phyloP scores from a whole-genome alignment of 2,888 invertebrate genomes.

The Yponomeuta evonymella region DNA sequence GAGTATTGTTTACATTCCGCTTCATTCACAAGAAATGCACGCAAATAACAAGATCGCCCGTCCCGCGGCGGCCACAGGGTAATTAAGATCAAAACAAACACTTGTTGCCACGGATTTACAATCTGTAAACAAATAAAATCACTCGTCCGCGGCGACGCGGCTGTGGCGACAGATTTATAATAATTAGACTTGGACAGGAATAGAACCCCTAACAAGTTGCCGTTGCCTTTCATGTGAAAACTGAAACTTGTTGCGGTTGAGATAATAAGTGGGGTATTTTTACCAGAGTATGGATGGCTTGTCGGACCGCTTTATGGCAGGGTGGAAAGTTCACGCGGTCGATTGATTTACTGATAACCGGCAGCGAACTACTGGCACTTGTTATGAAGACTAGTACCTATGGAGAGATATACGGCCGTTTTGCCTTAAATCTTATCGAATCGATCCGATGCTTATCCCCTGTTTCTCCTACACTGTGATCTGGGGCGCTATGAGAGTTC shows the following conservation, averaged over 20 bases:
- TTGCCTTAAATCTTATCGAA: too few relatives aligned
- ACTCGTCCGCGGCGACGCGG: constrained; percentile 35
- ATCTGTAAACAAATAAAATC: constrained; percentile 12
- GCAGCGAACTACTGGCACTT: not conserved
- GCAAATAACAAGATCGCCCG: not conserved
- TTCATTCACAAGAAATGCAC: not conserved
- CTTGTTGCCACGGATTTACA: constrained; percentile 57
- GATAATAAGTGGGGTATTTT: constrained; percentile 1
- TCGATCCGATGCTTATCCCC: too few relatives aligned
- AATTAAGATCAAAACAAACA: constrained; percentile 46
- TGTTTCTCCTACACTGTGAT: too few relatives aligned
- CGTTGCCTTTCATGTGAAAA: constrained; percentile 13
- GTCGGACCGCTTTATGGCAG: not conserved
- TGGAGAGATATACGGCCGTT: too few relatives aligned
- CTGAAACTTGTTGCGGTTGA: not conserved
- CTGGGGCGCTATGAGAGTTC: too few relatives aligned
- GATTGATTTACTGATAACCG: not conserved
- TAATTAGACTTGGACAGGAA: constrained; percentile 46
- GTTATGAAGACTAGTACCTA: not conserved
- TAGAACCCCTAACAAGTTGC: constrained; percentile 4
- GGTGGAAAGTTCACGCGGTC: not conserved
- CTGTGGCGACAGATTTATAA: constrained; percentile 68
- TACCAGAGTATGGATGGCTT: not conserved
- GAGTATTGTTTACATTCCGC: not conserved
- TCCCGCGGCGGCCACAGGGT: constrained; percentile 20